Base-by-base conservation (phyloP, 1,140 invertebrate species). In the Cydia pomonella region DNA sequence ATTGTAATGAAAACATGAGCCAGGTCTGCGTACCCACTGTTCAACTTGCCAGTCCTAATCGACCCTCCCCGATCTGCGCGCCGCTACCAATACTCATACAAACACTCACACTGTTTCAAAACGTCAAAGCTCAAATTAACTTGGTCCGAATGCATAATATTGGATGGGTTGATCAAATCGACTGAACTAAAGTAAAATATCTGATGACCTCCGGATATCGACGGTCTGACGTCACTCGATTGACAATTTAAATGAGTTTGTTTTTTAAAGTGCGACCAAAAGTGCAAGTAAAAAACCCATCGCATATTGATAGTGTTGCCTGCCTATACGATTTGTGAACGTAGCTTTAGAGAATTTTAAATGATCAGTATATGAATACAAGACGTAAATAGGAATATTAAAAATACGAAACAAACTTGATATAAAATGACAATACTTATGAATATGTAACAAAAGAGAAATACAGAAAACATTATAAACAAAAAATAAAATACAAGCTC, bases 1-100 rank as follows among this genome's bases (percentile, higher is more conserved):
- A 92, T 91, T 92, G 84, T 91, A 90, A 92, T 88, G 83, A 83
- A 92, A 88, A 83, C 84, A 84, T 84, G 84, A 82, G 79, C 78
- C 84, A 82, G 85, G 87, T 91, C 84, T 90, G 62, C 59, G 79
- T 38, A 79, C 73, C 74, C 72, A 78, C 80, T 64, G 62, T 73
- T 72, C 62, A 73, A 72, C 18, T 76, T 69, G 82, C 90, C 88
- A 87, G 66, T 71, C 25, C 72, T 12, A 74, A n/a, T n/a, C 77
- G 87, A 83, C 80, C 88, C 79, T 72, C 66, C 78, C 69, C 77
- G 77, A 75, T 76, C 75, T 75, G 41, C 69, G 18, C 41, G 23
- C 41, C 53, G 16, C 41, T 21, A 18, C 16, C 13, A 47, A 66
- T 41, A 66, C 64, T 47, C 80, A 81, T 72, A 78, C 76, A 53